phyloP scores from a whole-genome alignment of 2,888 invertebrate species.

The Kuschelorhynchus macadamiae region DNA sequence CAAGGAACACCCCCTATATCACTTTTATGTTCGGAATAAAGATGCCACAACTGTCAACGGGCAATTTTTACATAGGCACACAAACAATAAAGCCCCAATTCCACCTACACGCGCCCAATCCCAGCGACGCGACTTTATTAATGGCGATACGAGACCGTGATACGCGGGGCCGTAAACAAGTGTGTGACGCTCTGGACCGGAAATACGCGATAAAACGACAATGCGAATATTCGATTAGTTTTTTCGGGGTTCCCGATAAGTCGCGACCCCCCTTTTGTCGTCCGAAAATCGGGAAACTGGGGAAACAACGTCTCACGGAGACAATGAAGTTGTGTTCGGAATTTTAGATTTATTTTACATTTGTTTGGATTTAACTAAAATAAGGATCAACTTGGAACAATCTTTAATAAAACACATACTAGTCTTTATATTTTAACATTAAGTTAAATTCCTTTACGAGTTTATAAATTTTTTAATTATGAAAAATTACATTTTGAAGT shows the following conservation, averaged over 20 bases:
- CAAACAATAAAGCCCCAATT: conserved; percentile 33
- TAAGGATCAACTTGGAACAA: no score
- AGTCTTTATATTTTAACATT: no score
- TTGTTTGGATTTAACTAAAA: no score
- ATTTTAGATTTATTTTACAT: background rate
- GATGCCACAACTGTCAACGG: conserved; percentile 19
- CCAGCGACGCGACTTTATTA: conserved; percentile 39
- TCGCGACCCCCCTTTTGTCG: conserved; percentile 30
- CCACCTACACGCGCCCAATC: conserved; percentile 33
- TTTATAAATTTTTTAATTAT: no score
- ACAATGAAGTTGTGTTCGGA: conserved; percentile 7
- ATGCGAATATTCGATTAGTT: conserved; percentile 63
- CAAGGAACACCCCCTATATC: conserved; percentile 5
- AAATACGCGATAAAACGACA: conserved; percentile 61
- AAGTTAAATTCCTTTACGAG: no score
- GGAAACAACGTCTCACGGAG: background rate
- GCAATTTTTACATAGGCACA: conserved; percentile 35
- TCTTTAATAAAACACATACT: no score
- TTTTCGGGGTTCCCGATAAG: conserved; percentile 52
- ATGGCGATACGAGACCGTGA: conserved; percentile 44
- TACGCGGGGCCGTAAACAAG: conserved; percentile 54
- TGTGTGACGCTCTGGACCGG: conserved; percentile 59
- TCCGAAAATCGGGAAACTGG: conserved; percentile 22
- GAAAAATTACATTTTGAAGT: no score
- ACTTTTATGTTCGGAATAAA: conserved; percentile 28